These are phyloP conservation scores for Aythya baeri DNA, from an alignment of 2,113 vertebrate genomes.

Conservation along the genomic window DNA sequence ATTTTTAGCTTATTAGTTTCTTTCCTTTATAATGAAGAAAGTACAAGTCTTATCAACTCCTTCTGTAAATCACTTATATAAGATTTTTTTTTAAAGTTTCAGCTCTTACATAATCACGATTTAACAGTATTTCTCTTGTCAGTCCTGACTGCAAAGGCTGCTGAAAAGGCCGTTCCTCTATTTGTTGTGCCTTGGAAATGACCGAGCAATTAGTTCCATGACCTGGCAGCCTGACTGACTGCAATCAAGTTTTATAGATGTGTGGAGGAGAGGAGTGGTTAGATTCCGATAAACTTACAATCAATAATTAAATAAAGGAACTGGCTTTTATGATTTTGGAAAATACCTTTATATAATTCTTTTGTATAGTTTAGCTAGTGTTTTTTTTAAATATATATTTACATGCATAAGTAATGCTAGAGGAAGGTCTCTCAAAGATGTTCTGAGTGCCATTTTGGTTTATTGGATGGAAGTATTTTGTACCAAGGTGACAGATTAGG, in stretches of 20 bases:
- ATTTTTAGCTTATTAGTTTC: neutral
- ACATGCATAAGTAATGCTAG: neutral
- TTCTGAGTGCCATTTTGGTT: neutral
- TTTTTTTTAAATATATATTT: neutral
- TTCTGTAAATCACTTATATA: neutral
- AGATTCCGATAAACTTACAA: neutral
- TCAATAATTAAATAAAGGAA: neutral
- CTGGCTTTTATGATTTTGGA: neutral
- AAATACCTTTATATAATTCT: neutral
- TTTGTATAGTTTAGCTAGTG: neutral
- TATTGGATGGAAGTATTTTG: neutral
- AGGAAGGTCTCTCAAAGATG: neutral
- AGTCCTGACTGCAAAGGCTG: neutral
- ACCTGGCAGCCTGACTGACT: neutral
- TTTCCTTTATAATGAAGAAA: rapidly evolving
- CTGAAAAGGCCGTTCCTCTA: neutral
- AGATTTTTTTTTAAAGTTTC: neutral
- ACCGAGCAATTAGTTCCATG: neutral
- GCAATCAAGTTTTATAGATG: neutral
- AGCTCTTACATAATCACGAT: neutral
- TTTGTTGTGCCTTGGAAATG: neutral
- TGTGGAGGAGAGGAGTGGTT: neutral
- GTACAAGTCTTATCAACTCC: neutral
- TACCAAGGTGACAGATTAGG: neutral
- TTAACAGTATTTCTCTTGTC: neutral